Evolutionary conservation across 2,113 vertebrate species (phyloP), one percentile per base, ranked within the genome.

Genomic region (Stictonetta naevosa): DNA sequence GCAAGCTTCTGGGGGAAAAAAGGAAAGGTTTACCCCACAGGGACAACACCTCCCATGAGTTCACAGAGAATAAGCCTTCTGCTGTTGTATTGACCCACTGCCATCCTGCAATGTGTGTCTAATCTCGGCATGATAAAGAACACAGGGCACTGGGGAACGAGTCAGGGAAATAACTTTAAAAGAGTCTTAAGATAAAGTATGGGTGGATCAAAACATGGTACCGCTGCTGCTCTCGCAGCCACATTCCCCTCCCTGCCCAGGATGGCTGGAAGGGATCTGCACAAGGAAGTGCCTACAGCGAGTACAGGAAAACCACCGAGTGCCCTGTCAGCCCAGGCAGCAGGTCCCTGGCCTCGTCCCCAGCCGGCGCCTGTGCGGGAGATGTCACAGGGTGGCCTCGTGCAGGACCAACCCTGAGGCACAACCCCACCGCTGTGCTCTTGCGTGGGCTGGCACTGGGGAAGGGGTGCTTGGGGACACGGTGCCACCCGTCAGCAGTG

Each of bases 321-420:
- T 52, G 13, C 4, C 13, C 19, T 26, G 9, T 1, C 7, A 7
- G 20, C 13, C 14, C 36, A 22, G 8, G 16, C 0, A 26, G 28
- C 2, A 0, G 33, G 22, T 52, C 33, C 33, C 66, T 55, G 66
- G 25, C 31, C 44, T 46, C 22, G 6, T 22, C n/a, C 40, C 7
- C 17, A 78, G n/a, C 8, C 13, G 38, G 44, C n/a, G 40, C 21
- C 59, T 28, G 21, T 58, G 69, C 10, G 26, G 50, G 42, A 44
- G 33, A 38, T 1, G 1, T 59, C 6, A 40, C 1, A 15, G 52
- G 12, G 23, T 13, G 20, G 11, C 11, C 33, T 56, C 8, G 19
- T 19, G 42, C 52, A 40, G 40, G 1, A 0, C 3, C 18, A 25
- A 4, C 50, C 63, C 31, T 10, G 16, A 28, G 52, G 42, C 64